Evolutionary conservation across 2,797 vertebrate genomes (phyloP), one percentile per base, ranked within the genome.

Genomic region (Chelon auratus): DNA sequence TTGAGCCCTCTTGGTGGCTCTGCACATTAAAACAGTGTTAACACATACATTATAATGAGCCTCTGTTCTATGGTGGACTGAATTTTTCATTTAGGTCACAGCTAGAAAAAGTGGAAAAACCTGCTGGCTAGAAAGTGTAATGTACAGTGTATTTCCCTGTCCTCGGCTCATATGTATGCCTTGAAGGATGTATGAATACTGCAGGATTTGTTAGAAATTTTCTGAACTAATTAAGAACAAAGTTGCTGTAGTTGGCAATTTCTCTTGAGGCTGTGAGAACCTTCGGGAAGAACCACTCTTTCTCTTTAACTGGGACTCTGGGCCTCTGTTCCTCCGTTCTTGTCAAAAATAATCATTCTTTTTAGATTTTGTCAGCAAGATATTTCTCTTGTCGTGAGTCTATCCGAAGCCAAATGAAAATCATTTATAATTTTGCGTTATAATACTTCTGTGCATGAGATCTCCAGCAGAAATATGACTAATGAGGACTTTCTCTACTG

Each of bases 171-270:
- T 43, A 62, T 61, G 37, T 61, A 64, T 89, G 82, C 83, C 89
- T 87, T 64, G 26, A 85, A 84, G 87, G 80, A 48, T 20, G 43
- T 75, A 79, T 87, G 57, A 83, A 90, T 87, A 79, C 84, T 84
- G 70, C 65, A 83, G 68, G 66, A 81, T 83, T 72, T 75, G 70
- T 84, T 69, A 42, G 63, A 85, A 78, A 77, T 73, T 76, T 64
- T 68, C 20, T 68, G 56, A 76, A 83, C 83, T 90, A 89, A 90
- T 92, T 91, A 91, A 82, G 78, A 86, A 81, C 62, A 88, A 84
- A 91, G 81, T 87, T 90, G 82, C 83, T 73, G 68, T 63, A 63
- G 82, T 82, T 78, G 51, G 68, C 68, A 68, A 40, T 75, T 85
- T 81, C 56, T 82, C 58, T 75, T 4, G 0, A 54, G 51, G 72